A percentile compares a stretch with the other conserved stretches of the same genome.
Conservation (phyloP, 2,888 invertebrate species). For the Holacanthella duospinosa region DNA sequence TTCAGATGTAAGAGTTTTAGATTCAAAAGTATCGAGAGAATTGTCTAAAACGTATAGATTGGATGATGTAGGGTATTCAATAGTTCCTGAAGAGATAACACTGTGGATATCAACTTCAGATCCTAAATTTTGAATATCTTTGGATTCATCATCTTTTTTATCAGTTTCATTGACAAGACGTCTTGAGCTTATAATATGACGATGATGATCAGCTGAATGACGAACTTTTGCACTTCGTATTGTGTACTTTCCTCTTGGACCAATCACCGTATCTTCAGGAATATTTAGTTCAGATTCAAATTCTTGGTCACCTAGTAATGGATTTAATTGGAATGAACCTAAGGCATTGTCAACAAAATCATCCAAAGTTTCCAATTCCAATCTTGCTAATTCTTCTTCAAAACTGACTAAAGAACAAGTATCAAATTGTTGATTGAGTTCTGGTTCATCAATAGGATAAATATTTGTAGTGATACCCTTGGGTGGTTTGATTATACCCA, state of each 20-base stretch:
- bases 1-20: no score
- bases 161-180: background rate
- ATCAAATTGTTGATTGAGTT: slow-evolving; percentile 6
- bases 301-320: background rate
- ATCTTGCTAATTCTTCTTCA: slow-evolving; percentile 32
- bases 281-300: background rate
- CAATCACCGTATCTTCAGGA: background rate
- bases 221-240: background rate
- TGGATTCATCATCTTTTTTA: no score
- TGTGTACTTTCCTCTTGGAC: background rate
- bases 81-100: slow-evolving; percentile 21
- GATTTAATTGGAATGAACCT: slow-evolving; percentile 10
- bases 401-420: slow-evolving; percentile 25
- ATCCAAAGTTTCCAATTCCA: slow-evolving; percentile 30
- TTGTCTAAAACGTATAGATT: background rate
- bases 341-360: slow-evolving; percentile 17
- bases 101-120: background rate
- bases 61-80: slow-evolving; percentile 5
- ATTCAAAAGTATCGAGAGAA: no score
- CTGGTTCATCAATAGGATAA: no score
- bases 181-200: background rate
- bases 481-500: no score
- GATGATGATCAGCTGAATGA: background rate
- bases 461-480: no score
- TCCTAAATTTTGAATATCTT: background rate